These are phyloP conservation scores for Axinella damicornis DNA, from an alignment of 37 sponge, comb jelly and placozoan species.

Conservation along the genomic window DNA sequence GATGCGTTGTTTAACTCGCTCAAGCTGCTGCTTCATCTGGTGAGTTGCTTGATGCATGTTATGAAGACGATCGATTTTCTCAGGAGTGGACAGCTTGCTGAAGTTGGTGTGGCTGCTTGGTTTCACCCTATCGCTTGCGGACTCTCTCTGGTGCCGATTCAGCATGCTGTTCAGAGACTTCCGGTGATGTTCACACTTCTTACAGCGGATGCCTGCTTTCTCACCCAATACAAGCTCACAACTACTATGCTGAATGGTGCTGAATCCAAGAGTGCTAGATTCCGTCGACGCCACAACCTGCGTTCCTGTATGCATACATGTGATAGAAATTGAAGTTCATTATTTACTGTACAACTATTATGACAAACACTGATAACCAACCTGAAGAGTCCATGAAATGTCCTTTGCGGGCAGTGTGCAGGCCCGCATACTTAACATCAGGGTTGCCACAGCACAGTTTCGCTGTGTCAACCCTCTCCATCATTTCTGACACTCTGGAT, in stretches of 20 bases:
- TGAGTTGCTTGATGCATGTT: not conserved
- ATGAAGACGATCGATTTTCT: not conserved
- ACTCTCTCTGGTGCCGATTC: not conserved
- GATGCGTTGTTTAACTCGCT: not conserved
- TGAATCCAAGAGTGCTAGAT: not conserved
- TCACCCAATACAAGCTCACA: not conserved
- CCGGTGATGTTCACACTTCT: not conserved
- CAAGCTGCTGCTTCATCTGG: not conserved
- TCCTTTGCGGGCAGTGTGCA: not conserved
- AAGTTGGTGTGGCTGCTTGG: constrained; percentile 31
- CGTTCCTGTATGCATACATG: not conserved
- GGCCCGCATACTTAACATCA: not conserved
- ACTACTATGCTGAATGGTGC: constrained; percentile 1
- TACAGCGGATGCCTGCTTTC: not conserved
- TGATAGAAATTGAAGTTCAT: not conserved
- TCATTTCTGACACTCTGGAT: not conserved
- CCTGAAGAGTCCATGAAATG: not conserved
- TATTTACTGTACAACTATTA: not conserved
- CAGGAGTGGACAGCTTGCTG: not conserved
- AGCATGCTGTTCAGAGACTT: not conserved
- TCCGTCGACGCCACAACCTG: not conserved
- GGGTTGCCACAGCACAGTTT: constrained; percentile 6
- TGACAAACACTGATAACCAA: not conserved
- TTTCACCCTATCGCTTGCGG: not conserved
- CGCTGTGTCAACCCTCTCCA: not conserved